Percentiles rank a stretch among this genome's conserved stretches.
These are phyloP conservation scores for Phenacoccus solenopsis DNA, from an alignment of 1,140 invertebrate genomes.

Conservation along the genomic window DNA sequence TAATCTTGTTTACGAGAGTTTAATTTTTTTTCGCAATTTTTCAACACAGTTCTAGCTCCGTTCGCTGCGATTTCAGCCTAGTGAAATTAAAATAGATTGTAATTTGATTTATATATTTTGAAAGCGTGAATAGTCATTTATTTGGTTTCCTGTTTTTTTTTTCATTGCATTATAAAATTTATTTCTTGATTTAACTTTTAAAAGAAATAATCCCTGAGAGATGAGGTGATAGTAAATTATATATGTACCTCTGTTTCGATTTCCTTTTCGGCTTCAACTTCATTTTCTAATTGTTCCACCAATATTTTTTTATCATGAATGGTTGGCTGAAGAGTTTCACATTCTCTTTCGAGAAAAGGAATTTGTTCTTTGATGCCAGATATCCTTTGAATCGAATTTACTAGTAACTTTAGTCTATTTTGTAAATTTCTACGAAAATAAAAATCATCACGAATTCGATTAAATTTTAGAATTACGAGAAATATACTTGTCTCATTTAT, in stretches of 20 bases:
- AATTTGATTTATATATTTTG: no score
- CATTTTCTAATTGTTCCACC: neutral
- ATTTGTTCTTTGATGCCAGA: neutral
- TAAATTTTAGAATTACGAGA: no score
- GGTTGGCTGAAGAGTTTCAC: neutral
- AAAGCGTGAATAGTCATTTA: no score
- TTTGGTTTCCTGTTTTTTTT: no score
- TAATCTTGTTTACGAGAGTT: conserved; percentile 5
- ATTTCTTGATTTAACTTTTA: no score
- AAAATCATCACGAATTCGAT: no score
- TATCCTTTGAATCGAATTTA: neutral
- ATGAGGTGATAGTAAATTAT: no score
- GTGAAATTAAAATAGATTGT: neutral
- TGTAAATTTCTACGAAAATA: no score
- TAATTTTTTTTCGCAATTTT: conserved; percentile 30
- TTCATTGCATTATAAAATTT: no score
- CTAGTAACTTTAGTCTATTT: neutral
- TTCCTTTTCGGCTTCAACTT: neutral
- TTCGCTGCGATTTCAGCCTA: conserved; percentile 55
- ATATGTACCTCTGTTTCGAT: neutral
- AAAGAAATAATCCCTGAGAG: neutral
- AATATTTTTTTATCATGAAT: neutral
- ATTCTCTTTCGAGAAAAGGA: neutral
- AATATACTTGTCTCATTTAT: no score
- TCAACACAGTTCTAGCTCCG: conserved; percentile 69